Base-by-base conservation (phyloP, 2,113 vertebrate genomes). In the Ochotona princeps region DNA sequence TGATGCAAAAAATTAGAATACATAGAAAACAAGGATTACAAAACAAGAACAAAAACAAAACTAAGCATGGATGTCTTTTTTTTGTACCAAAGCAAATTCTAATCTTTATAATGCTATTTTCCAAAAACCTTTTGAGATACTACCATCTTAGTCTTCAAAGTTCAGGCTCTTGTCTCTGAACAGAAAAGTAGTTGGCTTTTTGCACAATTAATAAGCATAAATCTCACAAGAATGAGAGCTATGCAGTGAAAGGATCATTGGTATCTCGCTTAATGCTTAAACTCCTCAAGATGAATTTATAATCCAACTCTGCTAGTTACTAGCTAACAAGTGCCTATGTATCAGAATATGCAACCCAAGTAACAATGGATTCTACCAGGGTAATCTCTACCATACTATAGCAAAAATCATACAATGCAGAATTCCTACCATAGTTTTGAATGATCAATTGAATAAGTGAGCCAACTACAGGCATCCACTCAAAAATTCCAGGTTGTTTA, bases 361-460 rank as follows among this genome's bases (percentile, higher is more conserved):
- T 44, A 54, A 76, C 54, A 74, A 30, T 66, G 25, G 69, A 89
- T 82, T 60, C 13, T 21, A 63, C 7, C 57, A 82, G 21, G 84
- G 28, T 1, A 79, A 25, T 57, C 51, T 87, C 79, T 90, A 67
- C 30, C 47, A 73, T 0, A 54, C 18, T 63, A 70, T 30, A n/a
- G 67, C 38, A 76, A 69, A 15, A 8, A 1, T 57, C 75, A 5
- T 26, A 61, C 15, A 44, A 49, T 30, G 21, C 26, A 82, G 9
- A 47, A 8, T 57, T 15, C 1, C 63, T 10, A 80, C 20, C 72
- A 15, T 51, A 60, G 20, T 14, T 83, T 9, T 63, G 91, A 60
- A 15, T 85, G 30, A 92, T 79, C 88, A 83, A 91, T 0, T 74
- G 75, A 95, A 73, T 54, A 85, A 78, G 26, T 47, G 61, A 75